Evolutionary conservation across 1,140 invertebrate genomes (phyloP).

Genomic region (Drosophila truncata): DNA sequence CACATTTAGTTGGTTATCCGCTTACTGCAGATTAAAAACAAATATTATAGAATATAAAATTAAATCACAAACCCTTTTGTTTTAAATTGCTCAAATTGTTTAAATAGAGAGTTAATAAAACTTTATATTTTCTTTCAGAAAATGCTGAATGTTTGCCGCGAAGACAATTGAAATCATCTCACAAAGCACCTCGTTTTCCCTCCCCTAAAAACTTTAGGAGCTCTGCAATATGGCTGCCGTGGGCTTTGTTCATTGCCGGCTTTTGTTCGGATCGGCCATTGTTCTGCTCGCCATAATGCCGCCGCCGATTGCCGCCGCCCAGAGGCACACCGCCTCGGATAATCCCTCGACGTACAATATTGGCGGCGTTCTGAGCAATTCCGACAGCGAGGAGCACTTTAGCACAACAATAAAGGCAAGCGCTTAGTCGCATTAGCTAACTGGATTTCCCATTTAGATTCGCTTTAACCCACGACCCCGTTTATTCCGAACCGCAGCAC

Average conservation of each 20-base stretch:
- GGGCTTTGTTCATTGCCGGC: constrained; percentile 59
- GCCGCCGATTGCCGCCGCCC: constrained; percentile 56
- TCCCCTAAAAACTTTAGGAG: constrained; percentile 36
- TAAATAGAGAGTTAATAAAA: constrained; percentile 3
- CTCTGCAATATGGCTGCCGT: constrained; percentile 61
- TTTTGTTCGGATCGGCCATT: constrained; percentile 67
- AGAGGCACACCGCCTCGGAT: constrained; percentile 77
- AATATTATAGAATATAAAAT: neutral
- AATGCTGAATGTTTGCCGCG: constrained; percentile 47
- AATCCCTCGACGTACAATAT: constrained; percentile 94
- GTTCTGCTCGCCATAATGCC: constrained; percentile 48
- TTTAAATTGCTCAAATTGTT: constrained; percentile 6
- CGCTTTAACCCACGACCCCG: constrained; percentile 4
- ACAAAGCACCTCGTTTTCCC: constrained; percentile 46
- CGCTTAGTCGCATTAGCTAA: constrained; percentile 55
- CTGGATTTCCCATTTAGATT: constrained; percentile 36
- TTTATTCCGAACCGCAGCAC: constrained; percentile 51
- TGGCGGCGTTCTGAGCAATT: constrained; percentile 95
- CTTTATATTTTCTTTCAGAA: constrained; percentile 50
- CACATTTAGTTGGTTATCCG: neutral
- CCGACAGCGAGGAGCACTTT: constrained; percentile 91
- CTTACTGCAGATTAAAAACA: neutral
- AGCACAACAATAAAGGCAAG: constrained; percentile 93
- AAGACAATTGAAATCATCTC: constrained; percentile 41
- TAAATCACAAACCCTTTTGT: neutral